Base-by-base conservation (phyloP, 92 coral and sea anemone species). In the Porites rus region DNA sequence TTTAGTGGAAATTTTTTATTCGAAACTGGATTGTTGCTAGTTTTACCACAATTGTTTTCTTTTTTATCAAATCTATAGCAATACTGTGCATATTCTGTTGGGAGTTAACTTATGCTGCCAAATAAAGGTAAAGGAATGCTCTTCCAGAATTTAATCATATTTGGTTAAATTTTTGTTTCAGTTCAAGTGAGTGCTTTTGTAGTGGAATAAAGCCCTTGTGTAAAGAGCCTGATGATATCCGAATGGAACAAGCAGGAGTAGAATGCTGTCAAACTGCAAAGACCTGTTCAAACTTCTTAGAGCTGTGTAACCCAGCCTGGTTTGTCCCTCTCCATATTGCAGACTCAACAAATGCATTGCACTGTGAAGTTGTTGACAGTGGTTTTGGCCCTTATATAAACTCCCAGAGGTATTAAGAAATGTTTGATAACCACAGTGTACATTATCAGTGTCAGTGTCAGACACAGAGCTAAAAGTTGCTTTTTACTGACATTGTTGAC, bases 301-400 rank as follows among this genome's bases (percentile, higher is more conserved):
- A 75, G 78, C 88, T 94, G 56, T 94, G 96, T 75, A 90, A 94
- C 76, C 96, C 93, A 12, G 99, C 95, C 65, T 96, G 99, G 99
- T 83, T 96, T 62, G 96, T 80, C 2, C 99, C 99, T 20, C 91
- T 96, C 14, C 87, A 94, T 25, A 72, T 86, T 43, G 77, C 92
- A 11, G 87, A 85, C 12, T 31, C 76, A 21, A 86, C 76, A 18
- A 59, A 80, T 12, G 74, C 88, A 11, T 70, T 94, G n/a, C 87
- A 77, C 43, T 86, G 93, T 71, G 85, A 84, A 31, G 80, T 92
- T 28, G 78, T 86, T 8, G 89, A 92, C 25, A 92, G 85, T 52
- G 94, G 94, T 14, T 66, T 87, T 62, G 96, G 94, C 58, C 90
- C 94, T 3, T 63, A 82, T 83, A 66, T 93, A 38, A 59, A 76